Evolutionary conservation across 2,797 vertebrate genomes (phyloP).

Genomic region (Tadarida brasiliensis): DNA sequence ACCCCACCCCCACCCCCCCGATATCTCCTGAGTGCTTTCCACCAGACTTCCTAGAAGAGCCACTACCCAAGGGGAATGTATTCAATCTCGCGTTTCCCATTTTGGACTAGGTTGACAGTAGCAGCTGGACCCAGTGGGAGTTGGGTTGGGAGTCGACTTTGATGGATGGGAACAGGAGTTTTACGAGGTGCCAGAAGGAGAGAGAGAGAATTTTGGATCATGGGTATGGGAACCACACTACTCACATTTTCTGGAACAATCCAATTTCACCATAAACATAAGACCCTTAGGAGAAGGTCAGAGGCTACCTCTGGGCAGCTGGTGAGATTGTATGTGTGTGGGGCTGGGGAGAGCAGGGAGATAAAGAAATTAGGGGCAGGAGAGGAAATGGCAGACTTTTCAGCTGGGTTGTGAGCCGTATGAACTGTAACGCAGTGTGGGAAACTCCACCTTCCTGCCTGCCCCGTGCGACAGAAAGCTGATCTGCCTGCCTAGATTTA

Average conservation of each 20-base stretch:
- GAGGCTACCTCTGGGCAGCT: neutral
- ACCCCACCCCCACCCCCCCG: neutral
- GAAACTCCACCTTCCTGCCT: neutral
- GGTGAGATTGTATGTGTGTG: neutral
- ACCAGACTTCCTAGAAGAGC: neutral
- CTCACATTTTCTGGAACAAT: neutral
- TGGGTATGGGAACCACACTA: neutral
- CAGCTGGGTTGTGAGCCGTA: neutral
- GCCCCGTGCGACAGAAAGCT: constrained; percentile 16
- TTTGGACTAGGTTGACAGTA: neutral
- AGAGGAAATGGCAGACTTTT: neutral
- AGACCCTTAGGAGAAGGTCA: neutral
- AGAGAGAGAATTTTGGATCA: neutral
- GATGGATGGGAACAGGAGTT: neutral
- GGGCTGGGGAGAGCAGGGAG: neutral
- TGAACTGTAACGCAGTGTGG: neutral
- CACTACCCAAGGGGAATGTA: neutral
- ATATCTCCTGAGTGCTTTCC: neutral
- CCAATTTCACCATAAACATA: neutral
- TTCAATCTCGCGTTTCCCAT: neutral
- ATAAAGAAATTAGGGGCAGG: neutral
- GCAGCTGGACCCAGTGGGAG: neutral
- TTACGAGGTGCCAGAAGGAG: neutral
- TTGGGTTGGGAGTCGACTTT: neutral
- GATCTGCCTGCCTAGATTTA: constrained; percentile 33